Conservation (phyloP, 2,888 invertebrate genomes). For the Spicauda simplicius region DNA sequence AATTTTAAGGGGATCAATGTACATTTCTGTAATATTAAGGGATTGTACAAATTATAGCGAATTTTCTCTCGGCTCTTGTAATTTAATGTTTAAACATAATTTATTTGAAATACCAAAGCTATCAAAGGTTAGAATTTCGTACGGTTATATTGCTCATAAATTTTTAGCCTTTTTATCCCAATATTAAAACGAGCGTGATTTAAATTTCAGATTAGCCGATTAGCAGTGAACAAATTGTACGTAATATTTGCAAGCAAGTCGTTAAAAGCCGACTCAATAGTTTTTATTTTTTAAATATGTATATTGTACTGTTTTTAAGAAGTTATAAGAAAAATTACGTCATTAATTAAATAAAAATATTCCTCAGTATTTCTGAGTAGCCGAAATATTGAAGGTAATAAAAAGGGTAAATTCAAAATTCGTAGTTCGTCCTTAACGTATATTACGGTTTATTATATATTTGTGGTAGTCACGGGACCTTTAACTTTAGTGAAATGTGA, state of each 20-base stretch:
- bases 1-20: conserved; percentile 1
- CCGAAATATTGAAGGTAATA: no score
- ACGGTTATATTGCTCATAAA: conserved; percentile 9
- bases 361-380: no score
- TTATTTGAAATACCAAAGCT: conserved; percentile 5
- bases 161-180: not conserved
- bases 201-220: not conserved
- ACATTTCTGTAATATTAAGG: conserved; percentile 13
- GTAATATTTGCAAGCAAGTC: not conserved
- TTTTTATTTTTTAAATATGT: not conserved
- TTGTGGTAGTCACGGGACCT: no score
- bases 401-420: no score
- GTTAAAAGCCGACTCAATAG: not conserved
- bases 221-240: not conserved
- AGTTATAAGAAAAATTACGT: not conserved
- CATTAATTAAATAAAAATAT: no score
- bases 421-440: no score
- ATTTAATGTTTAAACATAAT: conserved; percentile 23
- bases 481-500: no score
- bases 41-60: conserved; percentile 23
- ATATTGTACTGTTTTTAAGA: not conserved
- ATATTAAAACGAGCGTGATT: not conserved
- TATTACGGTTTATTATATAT: no score
- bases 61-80: conserved; percentile 23
- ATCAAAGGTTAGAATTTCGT: conserved; percentile 39